Conservation (phyloP, 2,113 vertebrate genomes). For the Romanogobio albipinnatus region DNA sequence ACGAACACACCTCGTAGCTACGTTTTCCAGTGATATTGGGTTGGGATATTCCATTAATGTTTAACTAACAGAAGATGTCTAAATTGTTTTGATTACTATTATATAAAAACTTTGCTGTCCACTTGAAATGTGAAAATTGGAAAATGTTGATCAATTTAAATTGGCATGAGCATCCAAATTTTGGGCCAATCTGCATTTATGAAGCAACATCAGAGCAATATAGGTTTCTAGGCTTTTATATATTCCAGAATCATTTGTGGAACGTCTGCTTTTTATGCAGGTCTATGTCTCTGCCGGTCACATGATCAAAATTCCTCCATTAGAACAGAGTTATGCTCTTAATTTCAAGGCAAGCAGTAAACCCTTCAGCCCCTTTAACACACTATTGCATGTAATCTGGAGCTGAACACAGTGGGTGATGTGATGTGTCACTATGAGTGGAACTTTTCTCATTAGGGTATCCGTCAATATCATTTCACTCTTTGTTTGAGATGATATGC, state of each 20-base stretch:
- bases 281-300: background rate
- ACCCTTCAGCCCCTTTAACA: background rate
- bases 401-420: background rate
- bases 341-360: background rate
- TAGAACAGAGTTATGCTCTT: background rate
- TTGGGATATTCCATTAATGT: no score
- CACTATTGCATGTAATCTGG: background rate
- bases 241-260: background rate
- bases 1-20: no score
- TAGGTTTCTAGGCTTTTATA: background rate
- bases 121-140: no score
- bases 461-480: background rate
- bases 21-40: no score
- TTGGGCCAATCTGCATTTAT: background rate
- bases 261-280: background rate
- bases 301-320: constrained; percentile 2
- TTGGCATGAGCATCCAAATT: background rate
- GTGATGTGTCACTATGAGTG: background rate
- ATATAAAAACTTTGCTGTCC: no score
- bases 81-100: no score
- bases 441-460: background rate
- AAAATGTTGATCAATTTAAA: background rate
- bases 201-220: background rate
- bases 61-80: no score
- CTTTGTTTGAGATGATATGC: constrained; percentile 19